Evolutionary conservation across 1,140 invertebrate species (phyloP), one percentile per base, ranked within the genome.

Genomic region (Bombus fervidus): DNA sequence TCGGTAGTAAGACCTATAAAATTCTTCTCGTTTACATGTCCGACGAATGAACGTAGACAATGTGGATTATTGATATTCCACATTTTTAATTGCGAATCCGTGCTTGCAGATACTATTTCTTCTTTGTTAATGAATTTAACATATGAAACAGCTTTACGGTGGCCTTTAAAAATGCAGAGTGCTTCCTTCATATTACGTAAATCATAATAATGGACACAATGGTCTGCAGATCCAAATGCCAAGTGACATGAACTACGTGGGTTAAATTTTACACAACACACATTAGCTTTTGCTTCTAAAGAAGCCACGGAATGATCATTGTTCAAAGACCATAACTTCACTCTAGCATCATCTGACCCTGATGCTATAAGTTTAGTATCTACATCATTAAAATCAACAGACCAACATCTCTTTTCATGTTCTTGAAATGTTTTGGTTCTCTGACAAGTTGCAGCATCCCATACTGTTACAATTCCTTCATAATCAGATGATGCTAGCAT

Each of bases 151-250:
- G 98, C 98, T 95, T 99, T 99, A 78, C 97, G 96, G 93, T 99
- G 99, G 15, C 98, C 98, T 92, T 98, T 97, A 91, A 99, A 98
- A 39, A 99, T 96, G 53, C 97, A 97, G 15, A 99, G 95, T 4
- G 98, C 97, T 86, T 97, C 96, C 86, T 98, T 97, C 92, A 98
- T 97, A 88, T 98, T 97, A 53, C 99, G 96, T 68, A 99, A 95
- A 95, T 99, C 99, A 94, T 99, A 99, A 93, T 99, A 99, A 95
- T 99, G 98, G 66, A 99, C 98, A 95, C 98, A 99, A 94, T 99
- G 98, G 95, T 99, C 99, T 9, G 99, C 98, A 22, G 98, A 99
- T 31, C 98, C 98, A 95, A 99, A 99, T 3, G 98, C 98, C 43
- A 99, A 95, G 93, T 99, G 97, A 90, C 96, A 97, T 1, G 98